Percentiles rank a stretch among this genome's conserved stretches.
phyloP scores from a whole-genome alignment of 2,888 invertebrate species.

The Acleris holmiana region DNA sequence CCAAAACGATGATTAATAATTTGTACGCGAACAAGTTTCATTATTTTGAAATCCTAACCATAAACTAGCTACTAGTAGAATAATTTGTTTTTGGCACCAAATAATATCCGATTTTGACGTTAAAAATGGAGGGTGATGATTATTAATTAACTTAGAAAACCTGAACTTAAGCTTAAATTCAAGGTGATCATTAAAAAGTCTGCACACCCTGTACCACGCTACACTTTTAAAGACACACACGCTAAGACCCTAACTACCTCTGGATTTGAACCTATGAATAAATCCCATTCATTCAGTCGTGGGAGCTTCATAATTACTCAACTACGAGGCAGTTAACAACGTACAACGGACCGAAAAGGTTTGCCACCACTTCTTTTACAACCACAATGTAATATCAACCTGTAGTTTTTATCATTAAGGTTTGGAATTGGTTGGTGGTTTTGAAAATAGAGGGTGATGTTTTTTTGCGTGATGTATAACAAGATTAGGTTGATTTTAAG shows the following conservation, averaged over 20 bases:
- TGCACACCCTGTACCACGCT: conserved; percentile 40
- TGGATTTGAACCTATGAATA: conserved; percentile 50
- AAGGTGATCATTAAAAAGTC: not conserved
- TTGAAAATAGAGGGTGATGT: not conserved
- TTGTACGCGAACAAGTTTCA: too few species aligned
- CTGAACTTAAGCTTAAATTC: not conserved
- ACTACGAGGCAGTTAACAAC: conserved; percentile 34
- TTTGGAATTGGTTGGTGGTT: not conserved
- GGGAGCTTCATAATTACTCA: conserved; percentile 51
- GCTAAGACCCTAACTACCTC: conserved; percentile 33
- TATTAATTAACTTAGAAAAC: too few species aligned
- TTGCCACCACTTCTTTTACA: conserved; percentile 12
- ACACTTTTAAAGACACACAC: conserved; percentile 39
- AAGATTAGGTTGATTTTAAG: conserved; percentile 29
- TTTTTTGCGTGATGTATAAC: conserved; percentile 6
- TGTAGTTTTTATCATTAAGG: not conserved
- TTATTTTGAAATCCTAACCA: too few species aligned
- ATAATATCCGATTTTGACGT: too few species aligned
- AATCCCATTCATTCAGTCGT: conserved; percentile 50
- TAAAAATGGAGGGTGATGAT: too few species aligned
- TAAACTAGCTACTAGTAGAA: too few species aligned
- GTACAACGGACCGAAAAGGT: conserved; percentile 25
- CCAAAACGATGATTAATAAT: too few species aligned
- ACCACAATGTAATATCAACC: conserved; percentile 1
- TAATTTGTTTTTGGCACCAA: too few species aligned